Conservation (phyloP, 2,113 vertebrate genomes). For the Cynopterus brachyotis region DNA sequence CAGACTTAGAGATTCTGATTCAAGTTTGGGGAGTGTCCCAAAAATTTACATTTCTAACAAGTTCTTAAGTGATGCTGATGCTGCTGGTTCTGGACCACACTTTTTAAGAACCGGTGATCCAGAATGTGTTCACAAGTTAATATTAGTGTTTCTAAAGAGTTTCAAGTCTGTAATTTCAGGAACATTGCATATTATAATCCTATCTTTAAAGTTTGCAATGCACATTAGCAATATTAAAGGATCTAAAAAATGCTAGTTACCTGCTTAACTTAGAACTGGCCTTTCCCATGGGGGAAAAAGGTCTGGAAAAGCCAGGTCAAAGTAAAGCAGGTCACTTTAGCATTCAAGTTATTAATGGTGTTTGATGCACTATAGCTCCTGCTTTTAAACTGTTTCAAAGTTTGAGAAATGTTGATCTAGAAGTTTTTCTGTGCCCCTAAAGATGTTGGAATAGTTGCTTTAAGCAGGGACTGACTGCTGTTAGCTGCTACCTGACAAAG, state of each 20-base stretch:
- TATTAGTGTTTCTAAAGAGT: background rate
- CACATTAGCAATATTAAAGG: background rate
- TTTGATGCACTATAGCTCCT: background rate
- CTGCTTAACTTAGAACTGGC: background rate
- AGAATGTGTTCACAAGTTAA: background rate
- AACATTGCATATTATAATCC: background rate
- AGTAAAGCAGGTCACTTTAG: background rate
- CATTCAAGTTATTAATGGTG: background rate
- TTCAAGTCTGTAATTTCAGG: background rate
- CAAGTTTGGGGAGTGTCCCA: background rate
- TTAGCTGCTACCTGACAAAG: background rate
- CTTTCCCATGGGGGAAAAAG: background rate
- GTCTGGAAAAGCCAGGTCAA: background rate
- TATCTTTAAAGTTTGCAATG: background rate
- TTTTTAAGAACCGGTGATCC: slow-evolving; percentile 1
- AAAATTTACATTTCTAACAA: slow-evolving; percentile 37
- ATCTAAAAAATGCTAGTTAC: background rate
- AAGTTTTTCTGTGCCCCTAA: background rate
- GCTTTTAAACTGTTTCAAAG: slow-evolving; percentile 7
- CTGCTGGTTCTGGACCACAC: background rate
- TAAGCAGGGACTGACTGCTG: background rate
- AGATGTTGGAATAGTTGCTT: background rate
- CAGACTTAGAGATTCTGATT: background rate
- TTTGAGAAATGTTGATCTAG: slow-evolving; percentile 40
- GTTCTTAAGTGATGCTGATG: background rate